phyloP scores from a whole-genome alignment of 2,888 invertebrate genomes.

The Hetaerina titia region DNA sequence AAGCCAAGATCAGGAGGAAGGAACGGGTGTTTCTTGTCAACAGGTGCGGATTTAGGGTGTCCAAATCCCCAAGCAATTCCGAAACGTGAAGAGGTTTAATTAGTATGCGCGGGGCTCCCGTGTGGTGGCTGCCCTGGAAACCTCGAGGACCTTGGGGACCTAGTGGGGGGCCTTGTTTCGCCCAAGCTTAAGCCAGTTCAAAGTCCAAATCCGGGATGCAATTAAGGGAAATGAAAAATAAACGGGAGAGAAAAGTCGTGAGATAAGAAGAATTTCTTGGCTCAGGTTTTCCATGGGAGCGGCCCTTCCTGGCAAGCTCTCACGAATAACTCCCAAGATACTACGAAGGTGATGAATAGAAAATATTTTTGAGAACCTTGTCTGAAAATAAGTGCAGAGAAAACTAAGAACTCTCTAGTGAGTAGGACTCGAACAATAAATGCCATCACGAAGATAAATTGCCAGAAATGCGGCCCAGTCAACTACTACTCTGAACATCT shows the following conservation, averaged over 20 bases:
- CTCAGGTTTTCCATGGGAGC: background rate
- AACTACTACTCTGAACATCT: background rate
- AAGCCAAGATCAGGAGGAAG: background rate
- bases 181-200: background rate
- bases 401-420: background rate
- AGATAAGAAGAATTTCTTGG: conserved; percentile 33
- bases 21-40: background rate
- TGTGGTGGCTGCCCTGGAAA: background rate
- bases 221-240: conserved; percentile 11
- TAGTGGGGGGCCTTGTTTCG: background rate
- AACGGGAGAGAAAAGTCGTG: background rate
- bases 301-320: background rate
- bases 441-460: background rate
- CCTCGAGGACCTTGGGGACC: background rate
- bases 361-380: background rate
- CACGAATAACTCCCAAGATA: background rate
- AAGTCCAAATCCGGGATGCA: background rate
- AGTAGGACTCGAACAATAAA: background rate
- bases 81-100: background rate
- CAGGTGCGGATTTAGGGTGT: conserved; percentile 8
- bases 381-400: background rate
- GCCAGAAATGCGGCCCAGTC: background rate
- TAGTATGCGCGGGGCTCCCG: background rate
- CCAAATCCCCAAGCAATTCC: background rate
- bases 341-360: conserved; percentile 21